These are phyloP conservation scores for Bicyclus anynana DNA, from an alignment of 1,140 invertebrate species.

Conservation along the genomic window DNA sequence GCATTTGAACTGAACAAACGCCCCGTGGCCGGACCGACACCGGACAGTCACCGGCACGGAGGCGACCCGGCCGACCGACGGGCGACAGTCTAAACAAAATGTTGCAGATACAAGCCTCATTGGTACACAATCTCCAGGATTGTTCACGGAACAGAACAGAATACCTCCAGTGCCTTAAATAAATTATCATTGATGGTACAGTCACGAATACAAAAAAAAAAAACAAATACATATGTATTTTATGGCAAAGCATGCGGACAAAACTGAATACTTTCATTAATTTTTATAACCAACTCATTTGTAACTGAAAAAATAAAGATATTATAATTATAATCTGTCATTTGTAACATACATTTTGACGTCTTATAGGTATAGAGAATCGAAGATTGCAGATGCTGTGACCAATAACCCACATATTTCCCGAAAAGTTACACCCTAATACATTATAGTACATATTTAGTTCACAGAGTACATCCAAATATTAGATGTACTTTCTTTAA, in stretches of 20 bases:
- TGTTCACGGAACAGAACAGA: constrained; percentile 25
- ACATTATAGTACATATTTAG: no score
- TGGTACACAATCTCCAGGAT: constrained; percentile 54
- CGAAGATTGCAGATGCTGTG: no score
- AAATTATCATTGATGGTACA: constrained; percentile 14
- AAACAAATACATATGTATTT: background rate
- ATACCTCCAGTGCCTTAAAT: constrained; percentile 37
- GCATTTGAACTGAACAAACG: constrained; percentile 55
- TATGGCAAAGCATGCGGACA: no score
- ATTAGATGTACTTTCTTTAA: no score
- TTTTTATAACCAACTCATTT: no score
- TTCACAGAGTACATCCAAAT: no score
- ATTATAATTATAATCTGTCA: no score
- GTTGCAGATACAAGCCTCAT: constrained; percentile 48
- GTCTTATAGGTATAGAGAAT: no score
- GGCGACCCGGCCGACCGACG: background rate
- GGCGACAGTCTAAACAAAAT: constrained; percentile 32
- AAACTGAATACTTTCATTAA: no score
- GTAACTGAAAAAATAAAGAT: no score
- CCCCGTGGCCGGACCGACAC: constrained; percentile 4
- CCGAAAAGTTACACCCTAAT: no score
- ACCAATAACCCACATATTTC: background rate
- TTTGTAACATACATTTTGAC: no score
- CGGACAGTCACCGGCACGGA: background rate
- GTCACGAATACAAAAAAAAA: background rate